Percentiles rank a stretch among this genome's conserved stretches.
Evolutionary conservation across 2,888 invertebrate genomes (phyloP).

Genomic region (Agrotis ipsilon): DNA sequence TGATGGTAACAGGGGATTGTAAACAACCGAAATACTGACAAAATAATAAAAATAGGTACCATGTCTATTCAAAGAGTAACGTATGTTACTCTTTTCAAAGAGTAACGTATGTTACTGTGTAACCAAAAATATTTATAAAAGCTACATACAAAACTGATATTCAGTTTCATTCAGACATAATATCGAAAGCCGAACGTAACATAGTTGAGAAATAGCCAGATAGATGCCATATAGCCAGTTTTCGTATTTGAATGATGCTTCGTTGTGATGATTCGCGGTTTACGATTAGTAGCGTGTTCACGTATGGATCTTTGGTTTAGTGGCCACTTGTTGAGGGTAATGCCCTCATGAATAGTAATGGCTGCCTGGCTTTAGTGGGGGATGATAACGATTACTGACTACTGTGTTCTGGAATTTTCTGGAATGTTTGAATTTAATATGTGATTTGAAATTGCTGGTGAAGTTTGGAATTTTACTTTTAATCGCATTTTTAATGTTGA

Average conservation of each 20-base stretch:
- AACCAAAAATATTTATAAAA: no score
- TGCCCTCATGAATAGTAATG: constrained; percentile 47
- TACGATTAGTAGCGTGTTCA: constrained; percentile 34
- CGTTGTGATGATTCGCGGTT: constrained; percentile 15
- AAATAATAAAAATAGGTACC: no score
- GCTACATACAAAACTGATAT: no score
- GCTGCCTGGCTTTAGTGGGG: constrained; percentile 21
- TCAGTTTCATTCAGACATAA: no score
- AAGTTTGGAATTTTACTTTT: background rate
- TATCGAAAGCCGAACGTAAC: no score
- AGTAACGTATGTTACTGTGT: no score
- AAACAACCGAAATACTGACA: no score
- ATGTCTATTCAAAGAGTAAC: no score
- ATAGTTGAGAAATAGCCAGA: no score
- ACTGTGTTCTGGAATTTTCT: constrained; percentile 7
- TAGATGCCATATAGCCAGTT: no score
- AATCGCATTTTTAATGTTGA: background rate
- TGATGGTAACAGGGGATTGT: no score
- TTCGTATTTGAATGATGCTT: constrained; percentile 3
- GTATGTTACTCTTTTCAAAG: no score
- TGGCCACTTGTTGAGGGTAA: constrained; percentile 48
- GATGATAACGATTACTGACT: constrained; percentile 37
- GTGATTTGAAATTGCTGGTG: constrained; percentile 2
- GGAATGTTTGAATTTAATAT: constrained; percentile 23
- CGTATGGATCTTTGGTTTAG: constrained; percentile 36